Evolutionary conservation across 2,888 invertebrate species (phyloP).

Genomic region (Mechanitis mazaeus): DNA sequence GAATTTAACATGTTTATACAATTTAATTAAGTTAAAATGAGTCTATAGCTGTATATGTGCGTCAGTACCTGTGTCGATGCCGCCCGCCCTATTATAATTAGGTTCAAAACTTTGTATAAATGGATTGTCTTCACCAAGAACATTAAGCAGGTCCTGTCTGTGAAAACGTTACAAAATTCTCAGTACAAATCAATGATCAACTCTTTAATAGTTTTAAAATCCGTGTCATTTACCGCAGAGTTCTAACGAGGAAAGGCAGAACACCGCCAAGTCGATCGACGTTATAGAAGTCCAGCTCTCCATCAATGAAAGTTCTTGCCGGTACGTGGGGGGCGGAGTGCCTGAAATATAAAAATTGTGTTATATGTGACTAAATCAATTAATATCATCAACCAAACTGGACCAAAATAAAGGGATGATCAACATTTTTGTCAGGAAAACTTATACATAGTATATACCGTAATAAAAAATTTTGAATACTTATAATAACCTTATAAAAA

Average conservation of each 20-base stretch:
- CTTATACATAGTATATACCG: too few relatives aligned
- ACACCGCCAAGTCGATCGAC: slow-evolving; percentile 84
- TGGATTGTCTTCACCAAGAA: slow-evolving; percentile 74
- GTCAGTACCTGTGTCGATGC: slow-evolving; percentile 58
- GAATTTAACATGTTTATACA: too few relatives aligned
- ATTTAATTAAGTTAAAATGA: too few relatives aligned
- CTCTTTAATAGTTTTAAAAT: background rate
- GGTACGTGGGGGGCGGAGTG: slow-evolving; percentile 53
- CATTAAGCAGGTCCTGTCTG: slow-evolving; percentile 71
- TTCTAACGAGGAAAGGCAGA: slow-evolving; percentile 80
- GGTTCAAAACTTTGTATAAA: slow-evolving; percentile 72
- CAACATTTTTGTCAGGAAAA: too few relatives aligned
- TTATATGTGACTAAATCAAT: too few relatives aligned
- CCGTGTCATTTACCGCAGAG: slow-evolving; percentile 52
- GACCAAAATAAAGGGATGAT: too few relatives aligned
- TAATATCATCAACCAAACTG: too few relatives aligned
- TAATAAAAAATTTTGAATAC: too few relatives aligned
- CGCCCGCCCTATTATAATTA: slow-evolving; percentile 64
- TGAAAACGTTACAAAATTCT: too few relatives aligned
- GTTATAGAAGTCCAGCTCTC: slow-evolving; percentile 80
- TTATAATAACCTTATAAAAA: too few relatives aligned
- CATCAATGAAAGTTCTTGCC: slow-evolving; percentile 79
- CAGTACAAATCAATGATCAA: background rate
- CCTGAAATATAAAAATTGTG: background rate
- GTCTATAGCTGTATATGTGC: too few relatives aligned